Percentiles rank a stretch among this genome's conserved stretches.
Evolutionary conservation across 1,140 invertebrate species (phyloP).

Genomic region (Sipha flava): DNA sequence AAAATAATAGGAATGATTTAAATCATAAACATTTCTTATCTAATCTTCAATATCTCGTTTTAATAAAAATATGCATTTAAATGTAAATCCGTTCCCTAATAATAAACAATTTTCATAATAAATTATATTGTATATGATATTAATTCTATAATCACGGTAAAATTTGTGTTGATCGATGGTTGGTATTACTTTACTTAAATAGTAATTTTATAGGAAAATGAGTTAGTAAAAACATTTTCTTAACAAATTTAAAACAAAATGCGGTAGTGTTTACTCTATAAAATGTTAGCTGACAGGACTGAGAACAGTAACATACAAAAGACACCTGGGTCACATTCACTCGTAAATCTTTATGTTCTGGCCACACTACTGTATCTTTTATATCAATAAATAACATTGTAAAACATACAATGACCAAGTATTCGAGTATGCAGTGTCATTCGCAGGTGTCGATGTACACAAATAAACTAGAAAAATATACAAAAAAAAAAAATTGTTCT

Average conservation of each 20-base stretch:
- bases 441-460: conserved; percentile 13
- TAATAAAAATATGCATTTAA: too few relatives aligned
- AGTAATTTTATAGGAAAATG: too few relatives aligned
- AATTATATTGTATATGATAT: too few relatives aligned
- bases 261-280: conserved; percentile 7
- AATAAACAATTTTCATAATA: too few relatives aligned
- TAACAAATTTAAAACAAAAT: background rate
- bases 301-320: background rate
- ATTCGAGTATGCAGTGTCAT: background rate
- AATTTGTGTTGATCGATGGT: too few relatives aligned
- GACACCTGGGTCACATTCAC: conserved; percentile 22
- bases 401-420: background rate
- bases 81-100: too few relatives aligned
- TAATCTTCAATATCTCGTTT: too few relatives aligned
- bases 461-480: background rate
- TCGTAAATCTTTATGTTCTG: conserved; percentile 20
- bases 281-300: conserved; percentile 1
- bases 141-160: too few relatives aligned
- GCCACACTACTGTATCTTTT: conserved; percentile 18
- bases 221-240: background rate
- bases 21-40: too few relatives aligned
- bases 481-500: background rate
- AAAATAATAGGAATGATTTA: too few relatives aligned
- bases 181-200: too few relatives aligned
- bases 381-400: conserved; percentile 24